Evolutionary conservation across 2,113 vertebrate genomes (phyloP), one percentile per base, ranked within the genome.

Genomic region (Plotosus lineatus): DNA sequence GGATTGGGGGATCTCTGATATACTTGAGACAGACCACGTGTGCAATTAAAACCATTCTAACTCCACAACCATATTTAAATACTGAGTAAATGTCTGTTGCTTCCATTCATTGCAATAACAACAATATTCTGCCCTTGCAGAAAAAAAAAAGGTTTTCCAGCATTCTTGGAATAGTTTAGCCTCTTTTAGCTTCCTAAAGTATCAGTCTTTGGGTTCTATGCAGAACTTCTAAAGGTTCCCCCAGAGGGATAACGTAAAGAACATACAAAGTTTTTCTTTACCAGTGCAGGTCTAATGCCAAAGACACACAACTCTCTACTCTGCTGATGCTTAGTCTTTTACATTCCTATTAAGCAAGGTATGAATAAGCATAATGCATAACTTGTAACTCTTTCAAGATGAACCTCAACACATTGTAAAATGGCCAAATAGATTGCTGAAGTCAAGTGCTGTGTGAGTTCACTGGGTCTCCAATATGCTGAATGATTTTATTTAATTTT

Each of bases 11-110:
- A 79, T 80, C 77, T 77, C 82, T 84, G 83, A 79, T 80, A 44
- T 83, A 85, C 85, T 79, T 86, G 81, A 85, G 82, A 86, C 77
- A 83, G 76, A 83, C 80, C 87, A 85, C 66, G 77, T 87, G 83
- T 85, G 82, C 84, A 84, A 86, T 86, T 83, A 84, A 73, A 78
- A 71, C n/a, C 73, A 84, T 83, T 68, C 51, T 50, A 61, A 82
- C 51, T 69, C 40, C 46, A 73, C 33, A 31, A 77, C n/a, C 68
- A 72, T 74, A 51, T 36, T 36, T 40, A 46, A 65, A 71, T 75
- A 73, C 42, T 63, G 56, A 72, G 53, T 79, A 60, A 74, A 83
- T 80, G 65, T 80, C 68, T 85, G 65, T 75, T 85, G 83, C 11
- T 56, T 78, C 10, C 26, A 48, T 44, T 31, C 10, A 56, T 63